phyloP scores from a whole-genome alignment of 92 coral and sea anemone species.

The Porites lobata region DNA sequence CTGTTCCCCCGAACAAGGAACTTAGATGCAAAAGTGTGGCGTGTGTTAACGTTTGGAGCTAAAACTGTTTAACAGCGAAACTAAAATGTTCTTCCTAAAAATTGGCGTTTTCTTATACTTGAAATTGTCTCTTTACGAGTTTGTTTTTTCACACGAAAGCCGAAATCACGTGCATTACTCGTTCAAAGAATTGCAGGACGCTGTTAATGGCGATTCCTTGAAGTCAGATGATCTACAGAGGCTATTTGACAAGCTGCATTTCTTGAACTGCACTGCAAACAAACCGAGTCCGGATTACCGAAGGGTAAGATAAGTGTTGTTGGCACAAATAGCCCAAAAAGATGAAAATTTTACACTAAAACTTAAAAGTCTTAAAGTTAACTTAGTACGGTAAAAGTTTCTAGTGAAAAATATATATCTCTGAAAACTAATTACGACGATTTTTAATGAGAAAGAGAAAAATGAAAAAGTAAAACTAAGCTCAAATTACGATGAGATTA shows the following conservation, averaged over 20 bases:
- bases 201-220: constrained; percentile 28
- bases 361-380: no score
- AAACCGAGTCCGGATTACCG: constrained; percentile 35
- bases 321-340: no score
- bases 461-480: not conserved
- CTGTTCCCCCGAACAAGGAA: not conserved
- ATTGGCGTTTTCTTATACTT: not conserved
- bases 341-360: no score
- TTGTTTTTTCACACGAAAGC: constrained; percentile 4
- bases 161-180: constrained; percentile 13
- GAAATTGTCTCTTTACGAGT: not conserved
- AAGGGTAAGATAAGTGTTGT: constrained; percentile 28
- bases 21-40: not conserved
- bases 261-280: constrained; percentile 51
- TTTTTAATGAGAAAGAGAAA: not conserved
- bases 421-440: not conserved
- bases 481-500: not conserved
- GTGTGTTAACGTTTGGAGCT: not conserved
- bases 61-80: not conserved
- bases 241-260: constrained; percentile 53
- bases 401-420: not conserved
- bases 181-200: constrained; percentile 10
- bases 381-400: no score
- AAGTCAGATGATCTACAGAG: constrained; percentile 37
- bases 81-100: not conserved